Evolutionary conservation across 2,113 vertebrate species (phyloP).

Genomic region (Elephantulus edwardii): DNA sequence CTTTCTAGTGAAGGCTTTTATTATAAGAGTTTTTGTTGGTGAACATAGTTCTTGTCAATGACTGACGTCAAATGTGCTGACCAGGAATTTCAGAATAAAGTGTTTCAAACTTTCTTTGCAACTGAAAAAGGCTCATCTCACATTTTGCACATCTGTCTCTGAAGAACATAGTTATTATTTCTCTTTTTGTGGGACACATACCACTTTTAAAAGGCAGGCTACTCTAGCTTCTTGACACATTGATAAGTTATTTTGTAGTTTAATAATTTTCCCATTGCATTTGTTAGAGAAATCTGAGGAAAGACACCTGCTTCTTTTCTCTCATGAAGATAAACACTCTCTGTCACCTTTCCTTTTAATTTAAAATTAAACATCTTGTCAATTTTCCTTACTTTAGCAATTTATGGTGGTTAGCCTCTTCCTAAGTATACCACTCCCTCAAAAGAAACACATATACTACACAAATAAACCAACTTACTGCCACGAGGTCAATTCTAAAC

Average conservation of each 20-base stretch:
- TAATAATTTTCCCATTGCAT: neutral
- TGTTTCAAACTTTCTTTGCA: conserved; percentile 4
- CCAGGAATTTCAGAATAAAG: conserved; percentile 29
- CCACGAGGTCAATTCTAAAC: no score
- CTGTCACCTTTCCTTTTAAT: neutral
- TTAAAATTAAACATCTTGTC: conserved; percentile 6
- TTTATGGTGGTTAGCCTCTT: accelerated
- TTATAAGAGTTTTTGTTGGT: neutral
- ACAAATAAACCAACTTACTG: no score
- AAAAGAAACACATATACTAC: no score
- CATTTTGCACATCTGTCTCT: neutral
- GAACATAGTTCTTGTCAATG: neutral
- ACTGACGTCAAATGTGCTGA: conserved; percentile 51
- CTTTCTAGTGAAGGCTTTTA: neutral
- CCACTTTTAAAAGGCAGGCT: conserved; percentile 48
- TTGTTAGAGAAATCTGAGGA: neutral
- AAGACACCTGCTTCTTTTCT: neutral
- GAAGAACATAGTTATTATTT: neutral
- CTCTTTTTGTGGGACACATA: neutral
- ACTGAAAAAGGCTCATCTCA: conserved; percentile 27
- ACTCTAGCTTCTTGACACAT: neutral
- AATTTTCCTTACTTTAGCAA: conserved; percentile 20
- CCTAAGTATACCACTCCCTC: neutral
- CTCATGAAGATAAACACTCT: neutral
- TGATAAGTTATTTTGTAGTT: neutral